These are phyloP conservation scores for Hemibagrus wyckioides DNA, from an alignment of 2,113 vertebrate genomes.

Conservation along the genomic window DNA sequence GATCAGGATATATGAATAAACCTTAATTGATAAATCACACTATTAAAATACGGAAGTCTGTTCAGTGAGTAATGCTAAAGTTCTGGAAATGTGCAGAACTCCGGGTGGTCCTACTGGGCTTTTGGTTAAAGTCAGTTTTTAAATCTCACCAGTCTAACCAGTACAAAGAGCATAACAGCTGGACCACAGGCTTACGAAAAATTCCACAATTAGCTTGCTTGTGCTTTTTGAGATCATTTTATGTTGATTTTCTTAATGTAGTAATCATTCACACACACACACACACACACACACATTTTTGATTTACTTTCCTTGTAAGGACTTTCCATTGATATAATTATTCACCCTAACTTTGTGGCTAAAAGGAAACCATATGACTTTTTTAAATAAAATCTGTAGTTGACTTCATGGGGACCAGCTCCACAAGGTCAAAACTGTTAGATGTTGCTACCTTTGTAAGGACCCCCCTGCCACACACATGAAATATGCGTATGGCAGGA, in stretches of 20 bases:
- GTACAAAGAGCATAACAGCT: conserved; percentile 29
- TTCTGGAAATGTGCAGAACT: conserved; percentile 6
- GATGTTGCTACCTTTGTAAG: background rate
- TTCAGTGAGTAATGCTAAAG: background rate
- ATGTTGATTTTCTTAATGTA: conserved; percentile 1
- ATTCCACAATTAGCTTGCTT: conserved; percentile 19
- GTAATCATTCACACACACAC: background rate
- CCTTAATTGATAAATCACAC: background rate
- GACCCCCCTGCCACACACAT: background rate
- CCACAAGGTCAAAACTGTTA: background rate
- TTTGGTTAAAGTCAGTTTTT: conserved; percentile 30
- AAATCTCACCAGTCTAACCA: conserved; percentile 26
- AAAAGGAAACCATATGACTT: background rate
- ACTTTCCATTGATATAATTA: background rate
- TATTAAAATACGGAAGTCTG: background rate
- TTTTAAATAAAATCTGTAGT: background rate
- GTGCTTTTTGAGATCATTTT: conserved; percentile 37
- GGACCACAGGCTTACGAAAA: conserved; percentile 8
- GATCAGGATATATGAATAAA: background rate
- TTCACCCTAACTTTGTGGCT: background rate
- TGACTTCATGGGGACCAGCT: background rate
- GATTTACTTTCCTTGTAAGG: background rate
- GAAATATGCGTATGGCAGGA: background rate
- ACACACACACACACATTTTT: background rate
- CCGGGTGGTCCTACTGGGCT: conserved; percentile 25